Conservation (phyloP, 2,888 invertebrate genomes). For the Epirrita christyi region DNA sequence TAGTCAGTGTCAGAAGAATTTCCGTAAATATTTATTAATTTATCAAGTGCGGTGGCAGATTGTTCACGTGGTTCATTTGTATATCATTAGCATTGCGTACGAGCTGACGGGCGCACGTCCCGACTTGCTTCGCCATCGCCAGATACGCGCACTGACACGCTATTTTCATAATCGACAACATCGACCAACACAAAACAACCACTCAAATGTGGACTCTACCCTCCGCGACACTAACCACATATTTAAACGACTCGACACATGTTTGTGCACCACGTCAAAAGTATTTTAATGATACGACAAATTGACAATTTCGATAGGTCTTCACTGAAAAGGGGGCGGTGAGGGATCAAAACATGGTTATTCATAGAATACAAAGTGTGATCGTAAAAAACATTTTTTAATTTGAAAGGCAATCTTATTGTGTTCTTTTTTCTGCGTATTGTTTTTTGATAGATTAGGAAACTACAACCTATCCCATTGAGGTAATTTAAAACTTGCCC, state of each 20-base stretch:
- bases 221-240: conserved; percentile 4
- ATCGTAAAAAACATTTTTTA: conserved; percentile 20
- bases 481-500: conserved; percentile 11
- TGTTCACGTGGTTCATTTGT: conserved; percentile 59
- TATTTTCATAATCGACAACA: conserved; percentile 70
- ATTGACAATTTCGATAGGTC: conserved; percentile 41
- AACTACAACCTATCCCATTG: not conserved
- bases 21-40: not conserved
- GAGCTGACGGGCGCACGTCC: conserved; percentile 34
- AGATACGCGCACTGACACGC: conserved; percentile 51
- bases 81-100: conserved; percentile 59
- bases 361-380: conserved; percentile 26
- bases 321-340: conserved; percentile 35
- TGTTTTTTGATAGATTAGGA: not conserved
- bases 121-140: conserved; percentile 34
- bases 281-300: conserved; percentile 39
- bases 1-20: too few relatives aligned
- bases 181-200: conserved; percentile 35
- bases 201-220: conserved; percentile 25
- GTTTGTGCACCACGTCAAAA: conserved; percentile 38
- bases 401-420: conserved; percentile 18
- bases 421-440: not conserved
- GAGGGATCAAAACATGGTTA: conserved; percentile 30
- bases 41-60: conserved; percentile 41
- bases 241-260: conserved; percentile 21